phyloP scores from a whole-genome alignment of 53 echinoderm and acorn worm species.

The Actinopyga echinites region DNA sequence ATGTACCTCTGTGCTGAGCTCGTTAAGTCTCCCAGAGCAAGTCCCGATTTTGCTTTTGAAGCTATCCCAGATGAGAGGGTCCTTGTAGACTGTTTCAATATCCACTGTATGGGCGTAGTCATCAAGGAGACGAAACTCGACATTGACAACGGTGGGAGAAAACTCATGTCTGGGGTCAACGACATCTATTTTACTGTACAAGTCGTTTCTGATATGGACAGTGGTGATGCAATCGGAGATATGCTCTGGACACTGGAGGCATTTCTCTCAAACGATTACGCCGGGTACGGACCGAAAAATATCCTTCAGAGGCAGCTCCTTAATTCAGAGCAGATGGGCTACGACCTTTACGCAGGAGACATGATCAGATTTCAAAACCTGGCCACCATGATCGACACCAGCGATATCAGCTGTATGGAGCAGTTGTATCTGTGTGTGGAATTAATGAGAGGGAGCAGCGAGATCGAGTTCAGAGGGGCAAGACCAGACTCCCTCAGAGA shows the following conservation, averaged over 20 bases:
- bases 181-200: constrained; percentile 61
- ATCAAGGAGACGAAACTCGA: constrained; percentile 10
- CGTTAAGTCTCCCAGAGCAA: constrained; percentile 48
- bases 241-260: constrained; percentile 77
- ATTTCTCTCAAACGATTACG: constrained; percentile 54
- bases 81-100: constrained; percentile 79
- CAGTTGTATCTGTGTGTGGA: constrained; percentile 73
- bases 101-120: constrained; percentile 74
- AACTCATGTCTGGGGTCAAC: background rate
- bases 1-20: constrained; percentile 77
- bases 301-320: constrained; percentile 53
- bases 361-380: constrained; percentile 64
- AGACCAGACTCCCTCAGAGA: constrained; percentile 57
- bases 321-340: constrained; percentile 60
- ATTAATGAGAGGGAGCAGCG: constrained; percentile 44
- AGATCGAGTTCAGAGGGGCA: constrained; percentile 62
- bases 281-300: constrained; percentile 50
- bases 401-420: constrained; percentile 58
- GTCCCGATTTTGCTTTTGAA: constrained; percentile 75
- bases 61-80: constrained; percentile 73
- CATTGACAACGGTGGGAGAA: background rate
- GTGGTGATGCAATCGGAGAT: constrained; percentile 75
- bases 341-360: constrained; percentile 60
- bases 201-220: constrained; percentile 49
- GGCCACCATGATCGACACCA: constrained; percentile 57